Evolutionary conservation across 2,113 vertebrate genomes (phyloP).

Genomic region (Pandion haliaetus): DNA sequence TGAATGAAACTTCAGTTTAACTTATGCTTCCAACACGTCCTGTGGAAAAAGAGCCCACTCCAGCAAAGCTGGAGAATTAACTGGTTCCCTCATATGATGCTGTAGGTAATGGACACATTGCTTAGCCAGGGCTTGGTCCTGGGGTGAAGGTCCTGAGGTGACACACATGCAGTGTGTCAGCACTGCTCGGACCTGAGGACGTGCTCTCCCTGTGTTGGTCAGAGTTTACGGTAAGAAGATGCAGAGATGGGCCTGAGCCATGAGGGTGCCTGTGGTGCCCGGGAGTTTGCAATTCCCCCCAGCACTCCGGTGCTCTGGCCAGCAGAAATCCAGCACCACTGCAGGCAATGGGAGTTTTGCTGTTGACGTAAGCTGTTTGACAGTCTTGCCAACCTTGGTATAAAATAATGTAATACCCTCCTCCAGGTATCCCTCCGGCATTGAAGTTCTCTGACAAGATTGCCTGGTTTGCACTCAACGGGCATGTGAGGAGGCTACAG

Average conservation of each 20-base stretch:
- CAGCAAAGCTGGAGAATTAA: neutral
- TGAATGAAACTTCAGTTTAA: neutral
- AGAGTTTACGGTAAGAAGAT: neutral
- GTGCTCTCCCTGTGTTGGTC: rapidly evolving
- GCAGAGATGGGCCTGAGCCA: neutral
- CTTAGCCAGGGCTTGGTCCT: neutral
- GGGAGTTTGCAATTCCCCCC: neutral
- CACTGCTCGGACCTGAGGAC: neutral
- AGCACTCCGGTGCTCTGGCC: rapidly evolving
- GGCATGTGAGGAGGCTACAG: neutral
- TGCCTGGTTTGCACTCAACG: neutral
- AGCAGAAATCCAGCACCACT: rapidly evolving
- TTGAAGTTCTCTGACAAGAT: neutral
- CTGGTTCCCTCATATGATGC: neutral
- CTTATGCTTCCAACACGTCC: neutral
- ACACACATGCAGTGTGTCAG: neutral
- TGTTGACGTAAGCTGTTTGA: neutral
- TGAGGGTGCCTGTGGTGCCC: neutral
- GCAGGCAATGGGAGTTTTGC: neutral
- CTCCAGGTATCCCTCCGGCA: neutral
- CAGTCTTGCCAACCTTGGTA: neutral
- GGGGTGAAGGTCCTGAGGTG: neutral
- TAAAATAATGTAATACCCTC: neutral
- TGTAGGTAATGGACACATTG: neutral
- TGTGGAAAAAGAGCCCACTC: neutral